These are phyloP conservation scores for Branchellion lobata DNA, from an alignment of 2,888 invertebrate genomes.

Conservation along the genomic window DNA sequence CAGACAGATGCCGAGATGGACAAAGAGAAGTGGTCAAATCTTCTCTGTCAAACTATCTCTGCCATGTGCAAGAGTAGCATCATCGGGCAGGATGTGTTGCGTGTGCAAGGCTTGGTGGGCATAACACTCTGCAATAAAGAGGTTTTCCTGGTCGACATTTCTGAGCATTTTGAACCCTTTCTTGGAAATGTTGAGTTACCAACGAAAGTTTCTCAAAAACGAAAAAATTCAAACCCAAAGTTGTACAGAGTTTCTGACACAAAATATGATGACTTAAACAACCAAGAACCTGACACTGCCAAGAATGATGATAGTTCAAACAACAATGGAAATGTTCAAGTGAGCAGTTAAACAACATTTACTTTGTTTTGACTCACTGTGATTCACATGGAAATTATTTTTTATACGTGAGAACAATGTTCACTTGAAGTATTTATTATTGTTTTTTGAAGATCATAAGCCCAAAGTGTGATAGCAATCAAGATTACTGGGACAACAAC, in stretches of 20 bases:
- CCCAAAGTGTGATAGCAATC: no score
- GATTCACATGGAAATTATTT: no score
- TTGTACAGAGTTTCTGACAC: not conserved
- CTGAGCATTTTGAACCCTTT: slow-evolving; percentile 27
- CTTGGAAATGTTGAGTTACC: not conserved
- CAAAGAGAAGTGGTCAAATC: slow-evolving; percentile 37
- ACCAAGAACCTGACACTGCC: no score
- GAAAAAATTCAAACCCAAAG: not conserved
- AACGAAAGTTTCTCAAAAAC: not conserved
- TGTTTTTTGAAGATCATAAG: no score
- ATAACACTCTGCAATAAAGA: slow-evolving; percentile 43
- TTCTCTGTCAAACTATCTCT: slow-evolving; percentile 36
- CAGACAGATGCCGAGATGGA: not conserved
- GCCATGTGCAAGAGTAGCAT: slow-evolving; percentile 32
- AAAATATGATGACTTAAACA: not conserved
- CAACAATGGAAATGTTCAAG: not conserved
- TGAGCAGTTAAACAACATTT: no score
- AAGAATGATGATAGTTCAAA: not conserved
- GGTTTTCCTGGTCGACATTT: slow-evolving; percentile 44
- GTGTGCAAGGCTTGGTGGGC: slow-evolving; percentile 41
- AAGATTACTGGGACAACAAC: no score
- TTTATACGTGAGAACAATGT: no score
- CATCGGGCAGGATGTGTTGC: slow-evolving; percentile 24
- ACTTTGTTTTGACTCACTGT: no score
- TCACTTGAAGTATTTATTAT: no score